Conservation (phyloP, 37 sponge, comb jelly and placozoan genomes). For the Mnemiopsis leidyi region DNA sequence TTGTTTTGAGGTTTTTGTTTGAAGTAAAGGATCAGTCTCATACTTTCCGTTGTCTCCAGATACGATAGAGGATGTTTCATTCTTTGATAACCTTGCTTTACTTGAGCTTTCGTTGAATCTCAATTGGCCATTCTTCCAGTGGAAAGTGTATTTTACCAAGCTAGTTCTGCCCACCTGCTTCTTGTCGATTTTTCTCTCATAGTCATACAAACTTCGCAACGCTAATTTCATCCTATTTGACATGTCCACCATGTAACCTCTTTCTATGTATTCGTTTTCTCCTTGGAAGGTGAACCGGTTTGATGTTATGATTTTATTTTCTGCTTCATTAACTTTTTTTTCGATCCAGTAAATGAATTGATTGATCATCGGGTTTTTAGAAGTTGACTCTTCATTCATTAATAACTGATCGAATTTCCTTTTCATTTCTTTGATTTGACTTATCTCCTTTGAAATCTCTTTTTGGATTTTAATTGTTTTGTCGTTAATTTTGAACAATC, state of each 20-base stretch:
- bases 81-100: no score
- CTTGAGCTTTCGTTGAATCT: no score
- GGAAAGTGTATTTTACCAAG: background rate
- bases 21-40: no score
- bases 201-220: background rate
- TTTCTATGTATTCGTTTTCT: background rate
- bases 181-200: background rate
- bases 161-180: background rate
- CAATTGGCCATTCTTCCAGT: background rate
- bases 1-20: no score
- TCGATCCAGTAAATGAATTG: background rate
- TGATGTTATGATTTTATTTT: background rate
- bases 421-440: background rate
- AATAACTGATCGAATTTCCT: background rate
- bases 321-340: background rate
- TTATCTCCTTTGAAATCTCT: background rate
- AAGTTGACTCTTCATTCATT: background rate
- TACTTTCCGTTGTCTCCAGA: no score
- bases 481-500: slow-evolving; percentile 26
- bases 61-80: no score
- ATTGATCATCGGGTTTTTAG: background rate
- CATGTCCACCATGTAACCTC: background rate
- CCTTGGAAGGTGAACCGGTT: slow-evolving; percentile 1
- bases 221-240: background rate
- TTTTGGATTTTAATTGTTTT: background rate